Evolutionary conservation across 2,888 invertebrate species (phyloP), one percentile per base, ranked within the genome.

Genomic region (Pollenia labialis): DNA sequence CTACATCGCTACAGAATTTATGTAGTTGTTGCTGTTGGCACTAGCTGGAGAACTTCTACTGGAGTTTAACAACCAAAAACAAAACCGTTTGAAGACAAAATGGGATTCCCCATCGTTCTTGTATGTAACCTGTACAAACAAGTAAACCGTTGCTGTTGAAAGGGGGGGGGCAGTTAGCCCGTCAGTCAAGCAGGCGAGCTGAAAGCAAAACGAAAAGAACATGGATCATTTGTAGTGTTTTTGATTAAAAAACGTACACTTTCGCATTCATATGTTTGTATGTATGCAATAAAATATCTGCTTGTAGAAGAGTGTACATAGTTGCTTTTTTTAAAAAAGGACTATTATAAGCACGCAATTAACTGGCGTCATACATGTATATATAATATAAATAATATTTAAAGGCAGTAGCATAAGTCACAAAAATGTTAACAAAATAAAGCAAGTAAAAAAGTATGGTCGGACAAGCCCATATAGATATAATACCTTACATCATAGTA

Each of bases 271-370:
- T 16, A 54, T n/a, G 56, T 23, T 23, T 50, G 9, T n/a, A 44
- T 32, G 72, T 1, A 50, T 10, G 48, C 42, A 40, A 9, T 9
- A 56, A 42, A 4, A 44, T 46, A 18, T 48, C 10, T 23, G 23
- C 2, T 12, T n/a, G 32, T 68, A 11, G 60, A 23, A 58, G 46
- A 11, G 58, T 32, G 46, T 44, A 52, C 50, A 32, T 40, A 14
- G 40, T 69, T 10, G 56, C 16, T 58, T 44, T 46, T 42, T 50
- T 42, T n/a, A 12, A 54, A 66, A 68, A 68, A 60, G 64, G 16
- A 75, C 69, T 56, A 86, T 83, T 80, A 64, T 52, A 83, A 64
- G 79, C 85, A 80, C 64, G 82, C 75, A 86, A 83, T 71, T 80
- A 76, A 75, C 74, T 79, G 69, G 69, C 23, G 79, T 75, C 86